Percentiles rank a stretch among this genome's conserved stretches.
These are phyloP conservation scores for Synanthedon tipuliformis DNA, from an alignment of 2,888 invertebrate species.

Conservation along the genomic window DNA sequence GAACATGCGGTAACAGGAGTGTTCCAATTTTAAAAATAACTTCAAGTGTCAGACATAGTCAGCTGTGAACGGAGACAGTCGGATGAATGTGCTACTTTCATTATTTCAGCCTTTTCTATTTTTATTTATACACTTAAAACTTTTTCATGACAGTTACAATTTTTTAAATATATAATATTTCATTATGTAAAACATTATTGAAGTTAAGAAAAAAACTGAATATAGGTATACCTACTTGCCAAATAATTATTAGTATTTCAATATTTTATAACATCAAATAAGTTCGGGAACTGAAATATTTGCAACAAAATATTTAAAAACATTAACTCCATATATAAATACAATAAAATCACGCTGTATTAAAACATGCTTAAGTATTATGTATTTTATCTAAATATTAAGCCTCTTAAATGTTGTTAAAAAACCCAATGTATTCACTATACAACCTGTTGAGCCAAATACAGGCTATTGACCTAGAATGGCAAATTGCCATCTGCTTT, in stretches of 20 bases:
- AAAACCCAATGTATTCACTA: background rate
- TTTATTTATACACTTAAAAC: constrained; percentile 18
- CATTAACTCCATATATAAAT: too few relatives aligned
- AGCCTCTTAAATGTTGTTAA: too few relatives aligned
- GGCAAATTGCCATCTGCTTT: constrained; percentile 30
- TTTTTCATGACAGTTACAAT: background rate
- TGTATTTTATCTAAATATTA: too few relatives aligned
- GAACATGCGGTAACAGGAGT: constrained; percentile 21
- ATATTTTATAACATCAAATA: too few relatives aligned
- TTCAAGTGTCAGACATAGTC: constrained; percentile 19
- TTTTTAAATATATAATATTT: background rate
- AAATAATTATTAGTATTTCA: too few relatives aligned
- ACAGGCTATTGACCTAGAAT: constrained; percentile 50
- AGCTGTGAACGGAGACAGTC: constrained; percentile 27
- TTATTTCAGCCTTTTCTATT: constrained; percentile 43
- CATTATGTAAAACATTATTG: too few relatives aligned
- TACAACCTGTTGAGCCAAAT: background rate
- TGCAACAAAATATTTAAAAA: too few relatives aligned
- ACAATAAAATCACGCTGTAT: too few relatives aligned
- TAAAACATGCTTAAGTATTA: too few relatives aligned
- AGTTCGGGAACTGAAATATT: too few relatives aligned
- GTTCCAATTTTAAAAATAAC: constrained; percentile 54
- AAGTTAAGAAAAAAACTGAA: too few relatives aligned
- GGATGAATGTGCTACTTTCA: constrained; percentile 31
- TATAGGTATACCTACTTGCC: too few relatives aligned